Evolutionary conservation across 2,888 invertebrate species (phyloP), one percentile per base, ranked within the genome.

Genomic region (Dasysyrphus albostriatus): DNA sequence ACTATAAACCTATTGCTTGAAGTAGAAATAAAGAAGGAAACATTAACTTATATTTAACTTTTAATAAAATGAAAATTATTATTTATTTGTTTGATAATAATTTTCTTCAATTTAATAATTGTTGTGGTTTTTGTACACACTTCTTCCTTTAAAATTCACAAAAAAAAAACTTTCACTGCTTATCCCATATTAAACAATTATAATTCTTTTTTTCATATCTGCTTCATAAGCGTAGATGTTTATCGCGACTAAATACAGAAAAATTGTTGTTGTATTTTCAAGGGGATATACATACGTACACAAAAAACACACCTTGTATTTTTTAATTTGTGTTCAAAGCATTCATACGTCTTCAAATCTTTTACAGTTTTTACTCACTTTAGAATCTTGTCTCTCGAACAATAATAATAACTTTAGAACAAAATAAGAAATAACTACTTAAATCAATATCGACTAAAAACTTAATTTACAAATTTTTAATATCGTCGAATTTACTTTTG

Each of bases 401-500:
- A 49, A 49, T n/a, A n/a, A 54, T n/a, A n/a, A n/a, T n/a, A 29
- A 14, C 3, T 24, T 1, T 29, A 47, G 5, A 2, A 32, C 44
- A 47, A 16, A 47, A 0, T 9, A 32, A 34, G 4, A 29, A 54
- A 54, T 54, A 54, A n/a, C 7, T 65, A 49, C 6, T 19, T 65
- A 51, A 47, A 16, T 51, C 4, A 10, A 29, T 32, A 6, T 5
- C 7, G 4, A 49, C 49, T 49, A 74, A 54, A 37, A 44, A 74
- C 74, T 37, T 39, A 49, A 19, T 34, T 56, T 24, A 54, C 14
- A 51, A 39, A 49, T 9, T 34, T 47, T 47, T 12, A 42, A 39
- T 63, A 63, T 76, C 65, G 24, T 51, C 58, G 14, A 54, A 56
- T 61, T 8, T 32, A 24, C 34, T 65, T 69, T 74, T 49, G 42